Evolutionary conservation across 1,140 invertebrate genomes (phyloP), one percentile per base, ranked within the genome.

Genomic region (Chlorops oryzae): DNA sequence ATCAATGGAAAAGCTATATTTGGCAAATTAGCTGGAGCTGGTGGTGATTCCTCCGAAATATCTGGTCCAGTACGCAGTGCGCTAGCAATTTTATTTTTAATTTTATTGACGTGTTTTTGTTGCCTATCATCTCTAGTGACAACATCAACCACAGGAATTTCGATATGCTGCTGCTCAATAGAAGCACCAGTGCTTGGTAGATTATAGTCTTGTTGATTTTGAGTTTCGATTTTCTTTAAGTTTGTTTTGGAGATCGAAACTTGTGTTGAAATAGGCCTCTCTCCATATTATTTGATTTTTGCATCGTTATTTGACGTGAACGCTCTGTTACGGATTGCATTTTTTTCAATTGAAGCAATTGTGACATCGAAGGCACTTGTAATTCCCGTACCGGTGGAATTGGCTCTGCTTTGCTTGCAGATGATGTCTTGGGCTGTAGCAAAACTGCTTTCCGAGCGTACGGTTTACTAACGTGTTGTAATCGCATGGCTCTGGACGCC

Each of bases 291-390:
- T n/a, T n/a, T n/a, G 18, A 42, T 46, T 50, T 56, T 47, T 41
- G 39, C 23, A 39, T 51, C 21, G 82, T 75, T 17, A 83, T 77
- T 63, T 81, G 80, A 21, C 82, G 74, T n/a, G 80, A 81, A 17
- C 76, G 71, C 37, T 77, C 75, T 1, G 82, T 84, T 3, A 77
- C 78, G 54, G 81, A 76, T 68, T 83, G 82, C 22, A 85, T 56
- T 5, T 75, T 78, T 57, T 81, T 83, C 45, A 80, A 64, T 57
- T 74, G 72, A 41, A 85, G 59, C 54, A 85, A 74, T 56, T 81
- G 79, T 1, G 78, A 73, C 13, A 80, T 74, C 5, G 76, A 76
- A 9, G 81, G 81, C 22, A 82, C 74, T 47, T 74, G 73, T 1
- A 81, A 65, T 53, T 79, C 78, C 23, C 70, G 73, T 18, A 56